Evolutionary conservation across 2,113 vertebrate genomes (phyloP).

Genomic region (Macroglossus sobrinus): DNA sequence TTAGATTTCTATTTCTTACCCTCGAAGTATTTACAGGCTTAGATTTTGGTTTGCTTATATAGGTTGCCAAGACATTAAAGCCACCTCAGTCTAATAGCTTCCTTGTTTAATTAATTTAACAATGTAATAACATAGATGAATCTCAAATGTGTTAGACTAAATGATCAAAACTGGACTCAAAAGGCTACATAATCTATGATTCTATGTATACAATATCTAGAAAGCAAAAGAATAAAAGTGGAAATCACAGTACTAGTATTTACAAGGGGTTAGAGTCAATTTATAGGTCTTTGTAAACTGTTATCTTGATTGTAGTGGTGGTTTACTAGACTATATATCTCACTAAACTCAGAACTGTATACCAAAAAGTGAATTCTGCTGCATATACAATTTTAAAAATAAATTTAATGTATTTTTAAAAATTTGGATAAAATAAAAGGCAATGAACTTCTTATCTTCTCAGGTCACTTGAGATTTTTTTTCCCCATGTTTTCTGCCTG

Average conservation of each 20-base stretch:
- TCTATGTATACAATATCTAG: neutral
- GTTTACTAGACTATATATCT: neutral
- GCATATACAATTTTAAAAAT: neutral
- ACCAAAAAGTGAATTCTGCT: neutral
- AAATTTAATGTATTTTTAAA: neutral
- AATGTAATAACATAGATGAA: neutral
- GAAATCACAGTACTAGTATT: neutral
- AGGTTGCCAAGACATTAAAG: neutral
- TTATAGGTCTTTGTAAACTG: neutral
- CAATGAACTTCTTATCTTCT: neutral
- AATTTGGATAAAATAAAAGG: constrained; percentile 11
- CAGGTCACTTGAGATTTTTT: neutral
- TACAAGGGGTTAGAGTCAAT: neutral
- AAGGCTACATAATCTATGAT: neutral
- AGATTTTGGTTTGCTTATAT: neutral
- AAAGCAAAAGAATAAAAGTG: neutral
- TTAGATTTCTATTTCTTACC: neutral
- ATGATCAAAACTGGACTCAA: neutral
- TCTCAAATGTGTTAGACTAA: neutral
- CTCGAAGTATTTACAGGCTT: neutral
- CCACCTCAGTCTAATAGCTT: neutral
- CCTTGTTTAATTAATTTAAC: neutral
- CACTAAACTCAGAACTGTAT: neutral
- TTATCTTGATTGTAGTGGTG: neutral
- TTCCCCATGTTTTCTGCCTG: neutral